phyloP scores from a whole-genome alignment of 2,888 invertebrate species.

The Anodontia alba region DNA sequence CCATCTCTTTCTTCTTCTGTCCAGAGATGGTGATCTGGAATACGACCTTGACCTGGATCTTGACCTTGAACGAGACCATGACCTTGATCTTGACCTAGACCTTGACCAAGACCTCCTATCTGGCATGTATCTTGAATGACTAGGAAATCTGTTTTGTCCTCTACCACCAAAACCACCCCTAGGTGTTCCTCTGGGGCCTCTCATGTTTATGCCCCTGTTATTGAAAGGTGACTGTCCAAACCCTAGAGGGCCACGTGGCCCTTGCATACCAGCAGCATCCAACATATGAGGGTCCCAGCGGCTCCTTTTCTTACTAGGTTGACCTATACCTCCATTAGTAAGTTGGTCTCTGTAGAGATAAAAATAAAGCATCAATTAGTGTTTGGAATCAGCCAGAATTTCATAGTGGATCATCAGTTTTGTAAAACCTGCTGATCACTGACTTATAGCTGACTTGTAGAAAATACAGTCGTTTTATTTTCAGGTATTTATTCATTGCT shows the following conservation, averaged over 20 bases:
- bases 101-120: conserved; percentile 55
- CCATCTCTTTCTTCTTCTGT: neutral
- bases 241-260: neutral
- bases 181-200: neutral
- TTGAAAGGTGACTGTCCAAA: neutral
- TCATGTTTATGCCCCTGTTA: conserved; percentile 10
- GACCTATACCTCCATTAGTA: neutral
- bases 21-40: conserved; percentile 52
- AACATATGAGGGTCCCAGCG: conserved; percentile 42
- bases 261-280: neutral
- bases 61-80: conserved; percentile 68
- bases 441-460: too few species aligned
- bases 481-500: too few species aligned
- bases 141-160: conserved; percentile 2
- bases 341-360: neutral
- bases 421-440: too few species aligned
- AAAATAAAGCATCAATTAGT: too few species aligned
- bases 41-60: conserved; percentile 68
- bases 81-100: conserved; percentile 64
- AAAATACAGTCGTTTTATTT: too few species aligned
- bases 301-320: conserved; percentile 46
- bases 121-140: neutral
- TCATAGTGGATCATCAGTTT: too few species aligned
- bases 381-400: too few species aligned
- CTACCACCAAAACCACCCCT: conserved; percentile 5